Evolutionary conservation across 2,888 invertebrate species (phyloP).

Genomic region (Clepsis dumicolana): DNA sequence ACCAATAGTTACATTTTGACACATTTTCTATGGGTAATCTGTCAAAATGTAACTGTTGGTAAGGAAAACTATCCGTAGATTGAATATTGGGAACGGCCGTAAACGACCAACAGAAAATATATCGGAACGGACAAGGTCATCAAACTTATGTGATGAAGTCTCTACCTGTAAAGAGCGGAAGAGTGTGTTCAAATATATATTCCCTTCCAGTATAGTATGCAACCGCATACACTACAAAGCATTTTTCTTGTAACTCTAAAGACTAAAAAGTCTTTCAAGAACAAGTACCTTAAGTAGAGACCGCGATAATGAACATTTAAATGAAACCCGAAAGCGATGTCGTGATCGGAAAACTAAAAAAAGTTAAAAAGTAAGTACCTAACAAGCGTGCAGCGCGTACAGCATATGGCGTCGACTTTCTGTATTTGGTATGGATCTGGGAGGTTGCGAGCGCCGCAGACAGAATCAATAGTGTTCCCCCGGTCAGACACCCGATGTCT

Average conservation of each 20-base stretch:
- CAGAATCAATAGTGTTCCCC: slow-evolving; percentile 76
- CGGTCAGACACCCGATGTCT: slow-evolving; percentile 57
- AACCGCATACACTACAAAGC: too few relatives aligned
- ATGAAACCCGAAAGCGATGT: slow-evolving; percentile 63
- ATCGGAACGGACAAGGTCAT: background rate
- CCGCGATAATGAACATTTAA: slow-evolving; percentile 63
- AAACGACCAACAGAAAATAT: background rate
- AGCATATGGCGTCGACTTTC: slow-evolving; percentile 62
- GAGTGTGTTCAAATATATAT: background rate
- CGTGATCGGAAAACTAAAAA: slow-evolving; percentile 68
- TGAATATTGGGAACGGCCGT: background rate
- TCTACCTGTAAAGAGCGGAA: background rate
- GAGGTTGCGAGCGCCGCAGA: slow-evolving; percentile 61
- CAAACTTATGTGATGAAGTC: background rate
- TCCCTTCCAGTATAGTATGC: too few relatives aligned
- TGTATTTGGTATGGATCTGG: slow-evolving; percentile 66
- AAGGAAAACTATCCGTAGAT: too few relatives aligned
- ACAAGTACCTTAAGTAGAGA: slow-evolving; percentile 54
- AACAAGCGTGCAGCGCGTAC: slow-evolving; percentile 52
- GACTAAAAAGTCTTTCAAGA: slow-evolving; percentile 23
- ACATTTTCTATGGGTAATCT: too few relatives aligned
- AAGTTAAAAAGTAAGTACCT: slow-evolving; percentile 53
- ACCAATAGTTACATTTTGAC: too few relatives aligned
- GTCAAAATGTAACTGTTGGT: too few relatives aligned
- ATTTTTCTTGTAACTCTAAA: too few relatives aligned